Conservation (phyloP, 2,888 invertebrate species). For the Salpingus planirostris region DNA sequence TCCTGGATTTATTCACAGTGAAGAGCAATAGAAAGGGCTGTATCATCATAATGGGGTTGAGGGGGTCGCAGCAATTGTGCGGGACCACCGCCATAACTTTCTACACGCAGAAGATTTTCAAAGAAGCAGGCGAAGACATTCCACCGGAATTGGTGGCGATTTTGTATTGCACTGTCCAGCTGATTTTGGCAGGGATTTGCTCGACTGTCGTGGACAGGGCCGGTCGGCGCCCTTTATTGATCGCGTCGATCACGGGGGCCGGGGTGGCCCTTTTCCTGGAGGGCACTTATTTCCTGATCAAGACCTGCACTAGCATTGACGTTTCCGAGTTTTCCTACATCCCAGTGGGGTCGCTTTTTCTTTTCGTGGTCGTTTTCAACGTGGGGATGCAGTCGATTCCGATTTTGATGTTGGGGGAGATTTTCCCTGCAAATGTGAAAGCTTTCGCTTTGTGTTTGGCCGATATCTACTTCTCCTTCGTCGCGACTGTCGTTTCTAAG, state of each 20-base stretch:
- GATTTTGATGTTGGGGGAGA: constrained; percentile 44
- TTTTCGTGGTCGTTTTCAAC: constrained; percentile 47
- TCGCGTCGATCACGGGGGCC: constrained; percentile 42
- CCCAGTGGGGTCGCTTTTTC: constrained; percentile 41
- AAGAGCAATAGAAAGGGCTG: constrained; percentile 10
- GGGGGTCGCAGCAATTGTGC: constrained; percentile 42
- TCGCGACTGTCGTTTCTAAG: constrained; percentile 42
- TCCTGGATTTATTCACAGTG: constrained; percentile 9
- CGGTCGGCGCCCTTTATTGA: constrained; percentile 46
- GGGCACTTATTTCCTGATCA: constrained; percentile 41
- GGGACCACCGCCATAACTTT: constrained; percentile 56
- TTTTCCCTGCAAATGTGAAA: constrained; percentile 47
- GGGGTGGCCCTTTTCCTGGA: constrained; percentile 36
- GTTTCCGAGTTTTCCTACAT: constrained; percentile 35
- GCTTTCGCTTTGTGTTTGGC: constrained; percentile 49
- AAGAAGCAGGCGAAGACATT: constrained; percentile 37
- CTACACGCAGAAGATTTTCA: constrained; percentile 48
- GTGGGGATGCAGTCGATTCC: constrained; percentile 45
- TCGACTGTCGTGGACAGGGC: constrained; percentile 50
- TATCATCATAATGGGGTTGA: constrained; percentile 4
- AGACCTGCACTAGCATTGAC: constrained; percentile 32
- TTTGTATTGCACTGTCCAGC: constrained; percentile 43
- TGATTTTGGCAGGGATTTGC: constrained; percentile 45
- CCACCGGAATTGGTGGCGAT: constrained; percentile 32
- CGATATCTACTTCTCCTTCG: constrained; percentile 43